These are phyloP conservation scores for Phymanthus crucifer DNA, from an alignment of 92 coral and sea anemone species.

Conservation along the genomic window DNA sequence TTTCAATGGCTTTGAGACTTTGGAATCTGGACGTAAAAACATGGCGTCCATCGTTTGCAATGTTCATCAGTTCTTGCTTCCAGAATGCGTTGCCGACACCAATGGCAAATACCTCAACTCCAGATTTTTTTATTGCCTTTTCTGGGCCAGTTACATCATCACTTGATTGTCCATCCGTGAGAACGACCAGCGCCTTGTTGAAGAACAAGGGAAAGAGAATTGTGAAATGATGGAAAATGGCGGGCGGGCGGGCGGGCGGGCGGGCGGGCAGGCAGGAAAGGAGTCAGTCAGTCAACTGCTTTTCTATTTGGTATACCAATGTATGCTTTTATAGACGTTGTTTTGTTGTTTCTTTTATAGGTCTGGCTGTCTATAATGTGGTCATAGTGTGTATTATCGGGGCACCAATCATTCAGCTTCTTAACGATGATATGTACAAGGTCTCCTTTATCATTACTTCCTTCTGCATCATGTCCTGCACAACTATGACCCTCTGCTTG, in stretches of 20 bases:
- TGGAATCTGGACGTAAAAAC: constrained; percentile 33
- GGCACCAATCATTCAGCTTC: constrained; percentile 52
- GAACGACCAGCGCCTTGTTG: constrained; percentile 47
- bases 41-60: constrained; percentile 36
- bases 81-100: constrained; percentile 49
- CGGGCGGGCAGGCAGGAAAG: too few species aligned
- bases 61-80: constrained; percentile 14
- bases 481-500: constrained; percentile 69
- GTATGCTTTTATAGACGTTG: neutral
- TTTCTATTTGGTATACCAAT: too few species aligned
- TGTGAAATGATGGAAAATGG: neutral
- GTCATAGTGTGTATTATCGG: constrained; percentile 65
- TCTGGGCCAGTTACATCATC: constrained; percentile 55
- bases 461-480: constrained; percentile 66
- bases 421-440: constrained; percentile 40
- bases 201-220: neutral
- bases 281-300: too few species aligned
- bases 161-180: constrained; percentile 59
- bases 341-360: constrained; percentile 17
- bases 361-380: constrained; percentile 80
- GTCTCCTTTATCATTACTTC: constrained; percentile 58
- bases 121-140: constrained; percentile 45
- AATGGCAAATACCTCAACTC: constrained; percentile 61
- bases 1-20: constrained; percentile 26
- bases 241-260: neutral